A percentile compares a stretch with the other conserved stretches of the same genome.
These are phyloP conservation scores for Caenorhabditis sinica DNA, from an alignment of 2,888 invertebrate species.

Conservation along the genomic window DNA sequence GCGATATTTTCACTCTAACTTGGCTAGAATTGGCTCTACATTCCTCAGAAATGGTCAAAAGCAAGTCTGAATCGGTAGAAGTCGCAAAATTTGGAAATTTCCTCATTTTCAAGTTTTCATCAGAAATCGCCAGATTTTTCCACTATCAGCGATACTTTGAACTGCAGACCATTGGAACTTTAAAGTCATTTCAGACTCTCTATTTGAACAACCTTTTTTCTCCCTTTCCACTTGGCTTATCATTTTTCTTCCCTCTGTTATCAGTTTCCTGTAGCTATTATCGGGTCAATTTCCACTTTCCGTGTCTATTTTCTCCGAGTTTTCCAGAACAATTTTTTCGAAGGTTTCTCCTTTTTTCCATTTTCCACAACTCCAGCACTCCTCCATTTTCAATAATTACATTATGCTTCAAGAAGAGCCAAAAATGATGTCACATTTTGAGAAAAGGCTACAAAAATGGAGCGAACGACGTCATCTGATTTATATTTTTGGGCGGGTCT, in stretches of 20 bases:
- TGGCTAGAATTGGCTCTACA: no score
- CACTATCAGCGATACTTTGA: not conserved
- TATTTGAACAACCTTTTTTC: slow-evolving; percentile 21
- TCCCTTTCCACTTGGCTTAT: not conserved
- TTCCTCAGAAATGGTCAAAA: no score
- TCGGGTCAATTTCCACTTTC: no score
- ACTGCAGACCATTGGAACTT: not conserved
- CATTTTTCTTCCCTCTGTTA: not conserved
- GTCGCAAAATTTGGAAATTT: no score
- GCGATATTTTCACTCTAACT: no score
- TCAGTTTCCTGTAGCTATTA: not conserved
- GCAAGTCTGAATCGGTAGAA: no score
- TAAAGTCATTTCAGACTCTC: not conserved
- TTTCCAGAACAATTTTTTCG: slow-evolving; percentile 4
- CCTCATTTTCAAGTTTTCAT: no score
- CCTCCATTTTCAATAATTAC: slow-evolving; percentile 3
- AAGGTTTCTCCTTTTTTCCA: not conserved
- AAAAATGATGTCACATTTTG: slow-evolving; percentile 1
- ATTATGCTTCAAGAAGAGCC: slow-evolving; percentile 16
- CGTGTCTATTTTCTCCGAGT: not conserved
- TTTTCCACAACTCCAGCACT: not conserved
- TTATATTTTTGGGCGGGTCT: not conserved
- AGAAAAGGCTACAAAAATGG: not conserved
- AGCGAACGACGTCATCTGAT: slow-evolving; percentile 1
- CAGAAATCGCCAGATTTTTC: not conserved